Conservation (phyloP, 2,113 vertebrate genomes). For the Ammospiza nelsoni region DNA sequence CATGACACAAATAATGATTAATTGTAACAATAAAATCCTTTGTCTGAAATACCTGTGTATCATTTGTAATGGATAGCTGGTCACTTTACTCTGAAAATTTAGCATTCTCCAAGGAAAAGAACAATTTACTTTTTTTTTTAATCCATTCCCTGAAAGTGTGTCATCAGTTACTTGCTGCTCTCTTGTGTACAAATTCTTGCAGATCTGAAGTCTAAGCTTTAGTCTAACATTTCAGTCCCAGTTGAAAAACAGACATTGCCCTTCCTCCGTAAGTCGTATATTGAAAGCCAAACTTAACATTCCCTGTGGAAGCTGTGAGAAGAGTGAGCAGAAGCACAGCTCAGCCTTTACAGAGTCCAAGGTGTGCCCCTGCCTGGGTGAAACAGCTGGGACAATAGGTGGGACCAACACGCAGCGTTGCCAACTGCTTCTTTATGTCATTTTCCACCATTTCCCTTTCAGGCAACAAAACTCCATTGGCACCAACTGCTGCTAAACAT, state of each 20-base stretch:
- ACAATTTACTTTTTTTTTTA: neutral
- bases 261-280: neutral
- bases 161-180: neutral
- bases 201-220: neutral
- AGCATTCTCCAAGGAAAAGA: neutral
- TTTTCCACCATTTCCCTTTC: neutral
- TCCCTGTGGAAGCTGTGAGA: neutral
- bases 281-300: neutral
- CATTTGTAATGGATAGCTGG: neutral
- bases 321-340: neutral
- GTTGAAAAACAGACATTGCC: neutral
- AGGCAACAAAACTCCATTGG: neutral
- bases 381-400: neutral
- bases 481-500: neutral
- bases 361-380: neutral
- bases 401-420: rapidly evolving
- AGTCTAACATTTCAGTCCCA: neutral
- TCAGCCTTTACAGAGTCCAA: neutral
- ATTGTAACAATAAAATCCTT: neutral
- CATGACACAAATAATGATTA: neutral
- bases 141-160: neutral
- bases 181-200: neutral
- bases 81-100: neutral
- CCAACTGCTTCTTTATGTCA: neutral
- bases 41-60: neutral